These are phyloP conservation scores for Protosalanx chinensis DNA, from an alignment of 2,797 vertebrate species.

Conservation along the genomic window DNA sequence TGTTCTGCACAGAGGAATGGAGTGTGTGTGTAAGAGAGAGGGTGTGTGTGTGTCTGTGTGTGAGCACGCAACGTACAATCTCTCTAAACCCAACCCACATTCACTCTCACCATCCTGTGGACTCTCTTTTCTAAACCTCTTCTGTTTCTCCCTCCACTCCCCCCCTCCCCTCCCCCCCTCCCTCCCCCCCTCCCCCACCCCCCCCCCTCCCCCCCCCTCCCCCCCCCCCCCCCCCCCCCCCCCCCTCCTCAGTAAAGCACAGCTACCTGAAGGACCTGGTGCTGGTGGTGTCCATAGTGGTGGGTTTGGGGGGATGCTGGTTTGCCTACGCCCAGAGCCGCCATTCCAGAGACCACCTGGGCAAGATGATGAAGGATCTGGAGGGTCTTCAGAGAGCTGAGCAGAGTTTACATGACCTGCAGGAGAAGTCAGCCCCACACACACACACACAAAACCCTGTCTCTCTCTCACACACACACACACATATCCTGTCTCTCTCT, in stretches of 20 bases:
- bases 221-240: background rate
- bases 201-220: background rate
- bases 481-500: too few species aligned
- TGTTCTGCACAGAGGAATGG: too few species aligned
- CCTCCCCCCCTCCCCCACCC: background rate
- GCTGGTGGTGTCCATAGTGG: constrained; percentile 84
- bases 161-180: too few species aligned
- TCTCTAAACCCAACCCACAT: too few species aligned
- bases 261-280: constrained; percentile 88
- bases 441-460: too few species aligned
- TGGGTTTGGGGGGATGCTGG: constrained; percentile 90
- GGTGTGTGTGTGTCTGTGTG: too few species aligned
- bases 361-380: constrained; percentile 91
- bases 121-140: too few species aligned
- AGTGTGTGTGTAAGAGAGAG: background rate
- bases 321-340: constrained; percentile 88
- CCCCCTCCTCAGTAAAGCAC: constrained; percentile 54
- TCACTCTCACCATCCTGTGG: too few species aligned
- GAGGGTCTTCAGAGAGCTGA: constrained; percentile 91
- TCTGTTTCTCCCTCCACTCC: too few species aligned
- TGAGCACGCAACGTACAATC: too few species aligned
- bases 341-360: constrained; percentile 84
- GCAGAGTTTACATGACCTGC: constrained; percentile 86
- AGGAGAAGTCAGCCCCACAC: constrained; percentile 76
- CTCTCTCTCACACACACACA: too few species aligned